These are phyloP conservation scores for Catotricha subobsoleta DNA, from an alignment of 2,888 invertebrate species.

Conservation along the genomic window DNA sequence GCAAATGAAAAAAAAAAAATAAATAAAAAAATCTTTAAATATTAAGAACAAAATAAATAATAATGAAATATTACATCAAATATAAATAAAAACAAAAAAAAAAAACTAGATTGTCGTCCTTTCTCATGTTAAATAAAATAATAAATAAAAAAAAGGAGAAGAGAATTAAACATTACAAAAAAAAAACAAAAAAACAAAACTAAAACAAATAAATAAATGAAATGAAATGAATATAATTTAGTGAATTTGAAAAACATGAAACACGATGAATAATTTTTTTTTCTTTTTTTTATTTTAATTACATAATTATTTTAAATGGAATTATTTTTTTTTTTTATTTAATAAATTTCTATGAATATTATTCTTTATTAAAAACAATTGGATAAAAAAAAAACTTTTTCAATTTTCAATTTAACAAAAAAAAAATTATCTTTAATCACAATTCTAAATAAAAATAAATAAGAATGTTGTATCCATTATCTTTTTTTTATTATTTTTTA, in stretches of 20 bases:
- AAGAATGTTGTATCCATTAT: not conserved
- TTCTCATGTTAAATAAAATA: too few species aligned
- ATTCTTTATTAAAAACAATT: not conserved
- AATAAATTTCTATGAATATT: too few species aligned
- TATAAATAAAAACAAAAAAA: too few species aligned
- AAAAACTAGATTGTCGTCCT: too few species aligned
- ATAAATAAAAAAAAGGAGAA: too few species aligned
- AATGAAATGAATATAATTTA: not conserved
- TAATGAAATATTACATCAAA: too few species aligned
- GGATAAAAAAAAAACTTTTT: not conserved
- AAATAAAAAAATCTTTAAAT: too few species aligned
- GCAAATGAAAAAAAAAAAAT: not conserved
- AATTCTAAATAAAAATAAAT: too few species aligned
- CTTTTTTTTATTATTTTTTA: not conserved
- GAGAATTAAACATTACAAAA: too few species aligned
- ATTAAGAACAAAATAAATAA: too few species aligned
- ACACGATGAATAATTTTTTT: not conserved
- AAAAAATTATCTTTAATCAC: not conserved
- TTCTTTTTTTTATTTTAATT: not conserved
- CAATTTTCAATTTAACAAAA: not conserved
- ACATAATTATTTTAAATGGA: not conserved
- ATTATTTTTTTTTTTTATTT: not conserved
- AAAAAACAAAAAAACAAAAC: not conserved
- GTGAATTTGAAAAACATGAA: not conserved
- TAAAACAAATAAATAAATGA: not conserved